Base-by-base conservation (phyloP, 2,113 vertebrate species). In the Phoenicopterus ruber region DNA sequence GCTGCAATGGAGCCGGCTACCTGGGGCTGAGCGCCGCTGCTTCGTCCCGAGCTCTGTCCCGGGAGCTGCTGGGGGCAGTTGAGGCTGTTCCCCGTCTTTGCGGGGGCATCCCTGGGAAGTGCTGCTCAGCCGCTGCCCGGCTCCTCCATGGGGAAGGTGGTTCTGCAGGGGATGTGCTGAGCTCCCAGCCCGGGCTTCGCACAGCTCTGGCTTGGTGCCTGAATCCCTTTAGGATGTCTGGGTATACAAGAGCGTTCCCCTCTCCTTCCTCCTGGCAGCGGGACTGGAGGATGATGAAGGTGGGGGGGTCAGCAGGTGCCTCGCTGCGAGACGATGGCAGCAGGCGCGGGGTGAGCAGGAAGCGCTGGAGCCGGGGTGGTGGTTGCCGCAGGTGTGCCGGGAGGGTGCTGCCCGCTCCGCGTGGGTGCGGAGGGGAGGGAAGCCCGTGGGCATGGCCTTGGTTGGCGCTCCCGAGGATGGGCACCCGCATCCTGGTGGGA, bases 31-130 rank as follows among this genome's bases (percentile, higher is more conserved):
- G 70, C 44, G 2, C 44, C 3, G 5, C 70, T 69, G 25, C 67
- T 65, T 62, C 34, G 36, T 29, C 50, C 46, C 18, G 44, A 38
- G 61, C 57, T 69, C 66, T 18, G 34, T 69, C 66, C 74, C 3
- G 3, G 46, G 65, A 69, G 24, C 49, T 49, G 73, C 69, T 40
- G 66, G 40, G 0, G 2, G 16, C 29, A n/a, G 52, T 8, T 0
- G 14, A 29, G 59, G 29, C 36, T 28, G 21, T 36, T 73, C 13
- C 31, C 7, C 4, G 7, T 17, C 10, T 70, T 40, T 54, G 21
- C 6, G 1, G 44, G 66, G 24, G 6, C 31, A 31, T 40, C 70
- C 46, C 13, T n/a, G 58, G 42, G 44, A 72, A 70, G 62, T 49
- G 32, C 71, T 57, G 49, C 83, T 89, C 76, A 61, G n/a, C 47